Evolutionary conservation across 1,140 invertebrate species (phyloP), one percentile per base, ranked within the genome.

Genomic region (Bombus polaris): DNA sequence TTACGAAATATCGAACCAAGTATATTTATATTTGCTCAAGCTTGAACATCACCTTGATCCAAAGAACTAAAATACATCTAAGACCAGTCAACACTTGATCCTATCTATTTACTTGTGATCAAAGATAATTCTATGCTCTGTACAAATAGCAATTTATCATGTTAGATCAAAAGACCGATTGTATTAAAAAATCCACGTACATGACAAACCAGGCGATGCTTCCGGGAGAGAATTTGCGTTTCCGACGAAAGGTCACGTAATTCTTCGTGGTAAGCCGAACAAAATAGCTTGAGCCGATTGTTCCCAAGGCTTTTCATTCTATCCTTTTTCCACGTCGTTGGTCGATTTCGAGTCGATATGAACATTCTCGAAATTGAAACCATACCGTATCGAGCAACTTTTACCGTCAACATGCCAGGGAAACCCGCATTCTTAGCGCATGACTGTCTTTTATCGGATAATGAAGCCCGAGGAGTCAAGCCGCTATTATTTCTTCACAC

Each of bases 281-380:
- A 79, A 68, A 79, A 25, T 42, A 8, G 2, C 15, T 47, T 42
- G 13, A 79, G n/a, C 32, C 42, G 37, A 79, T 79, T 79, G 65
- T 79, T 79, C n/a, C 65, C 65, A 35, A 79, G 42, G 18, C 5
- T 44, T 65, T 66, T 13, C 42, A 12, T 35, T 78, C 59, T 47
- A 53, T 15, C 13, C 44, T 80, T 15, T 37, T 70, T 53, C 35
- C 65, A 44, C 32, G n/a, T 44, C 22, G 42, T 32, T 47, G 28
- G 37, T 62, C 57, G 57, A 59, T 77, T 39, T 42, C 57, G 15
- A 59, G 42, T 77, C 77, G 42, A 79, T 68, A 62, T 25, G 12
- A 79, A 68, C 42, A 32, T 79, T 80, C 78, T 70, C 12, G n/a
- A 80, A 37, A 80, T 80, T n/a, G 44, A 70, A 80, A 70, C 42